Evolutionary conservation across 2,113 vertebrate species (phyloP).

Genomic region (Dryoscopus gambensis): DNA sequence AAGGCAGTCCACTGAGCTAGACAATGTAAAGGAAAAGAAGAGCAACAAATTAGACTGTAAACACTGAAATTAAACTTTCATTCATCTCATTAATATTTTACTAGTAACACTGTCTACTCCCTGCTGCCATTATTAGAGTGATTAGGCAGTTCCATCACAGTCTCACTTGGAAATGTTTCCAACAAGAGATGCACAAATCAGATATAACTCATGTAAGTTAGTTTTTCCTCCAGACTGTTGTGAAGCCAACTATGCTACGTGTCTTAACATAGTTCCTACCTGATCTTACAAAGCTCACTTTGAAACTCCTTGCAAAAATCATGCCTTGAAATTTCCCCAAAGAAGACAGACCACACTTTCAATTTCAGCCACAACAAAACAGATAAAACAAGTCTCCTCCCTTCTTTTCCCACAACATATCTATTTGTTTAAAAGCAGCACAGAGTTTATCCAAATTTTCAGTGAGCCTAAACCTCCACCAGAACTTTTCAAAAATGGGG

Average conservation of each 20-base stretch:
- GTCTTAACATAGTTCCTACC: not conserved
- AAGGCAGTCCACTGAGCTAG: not conserved
- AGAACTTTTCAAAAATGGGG: not conserved
- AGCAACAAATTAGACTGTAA: not conserved
- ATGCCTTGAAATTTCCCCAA: not conserved
- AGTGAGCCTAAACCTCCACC: not conserved
- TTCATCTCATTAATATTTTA: conserved; percentile 31
- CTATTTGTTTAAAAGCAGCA: not conserved
- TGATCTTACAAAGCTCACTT: not conserved
- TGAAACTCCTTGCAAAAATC: not conserved
- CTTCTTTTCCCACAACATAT: not conserved
- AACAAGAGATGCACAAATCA: not conserved
- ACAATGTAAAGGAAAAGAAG: not conserved
- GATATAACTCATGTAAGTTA: not conserved
- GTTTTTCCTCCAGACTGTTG: not conserved
- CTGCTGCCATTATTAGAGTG: not conserved
- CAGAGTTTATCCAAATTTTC: not conserved
- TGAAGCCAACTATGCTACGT: not conserved
- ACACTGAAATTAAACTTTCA: not conserved
- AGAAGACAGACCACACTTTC: not conserved
- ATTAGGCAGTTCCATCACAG: not conserved
- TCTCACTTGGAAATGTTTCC: not conserved
- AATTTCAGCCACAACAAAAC: not conserved
- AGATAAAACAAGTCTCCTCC: not conserved
- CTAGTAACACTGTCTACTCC: not conserved